These are phyloP conservation scores for Tenualosa ilisha DNA, from an alignment of 2,797 vertebrate species.

Conservation along the genomic window DNA sequence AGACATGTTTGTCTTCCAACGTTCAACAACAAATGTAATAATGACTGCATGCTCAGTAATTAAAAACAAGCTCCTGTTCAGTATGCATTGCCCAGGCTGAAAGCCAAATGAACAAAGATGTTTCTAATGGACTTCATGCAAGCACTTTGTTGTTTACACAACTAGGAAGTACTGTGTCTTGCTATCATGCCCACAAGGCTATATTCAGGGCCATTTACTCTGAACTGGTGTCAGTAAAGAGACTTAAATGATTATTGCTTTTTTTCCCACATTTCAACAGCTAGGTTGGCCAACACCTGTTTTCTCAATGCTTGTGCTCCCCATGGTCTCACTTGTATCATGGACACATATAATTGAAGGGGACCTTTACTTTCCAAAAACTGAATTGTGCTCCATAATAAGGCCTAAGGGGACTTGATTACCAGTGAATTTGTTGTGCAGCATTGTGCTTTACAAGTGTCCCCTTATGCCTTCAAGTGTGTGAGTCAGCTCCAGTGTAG, in stretches of 20 bases:
- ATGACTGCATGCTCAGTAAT: conserved; percentile 33
- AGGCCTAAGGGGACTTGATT: neutral
- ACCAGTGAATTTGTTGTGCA: neutral
- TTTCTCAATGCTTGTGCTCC: neutral
- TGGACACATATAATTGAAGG: neutral
- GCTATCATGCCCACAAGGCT: neutral
- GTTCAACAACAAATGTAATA: conserved; percentile 21
- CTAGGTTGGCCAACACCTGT: neutral
- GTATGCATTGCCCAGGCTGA: neutral
- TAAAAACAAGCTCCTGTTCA: neutral
- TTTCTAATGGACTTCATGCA: neutral
- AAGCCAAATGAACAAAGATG: neutral
- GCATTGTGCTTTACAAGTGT: neutral
- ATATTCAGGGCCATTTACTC: neutral
- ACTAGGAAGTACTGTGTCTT: neutral
- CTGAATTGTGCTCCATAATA: neutral
- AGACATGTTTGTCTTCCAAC: conserved; percentile 6
- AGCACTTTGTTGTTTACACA: neutral
- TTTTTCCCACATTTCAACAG: neutral
- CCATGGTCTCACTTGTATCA: neutral
- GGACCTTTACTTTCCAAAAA: neutral
- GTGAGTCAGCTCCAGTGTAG: neutral
- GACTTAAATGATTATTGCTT: neutral
- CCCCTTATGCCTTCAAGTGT: neutral
- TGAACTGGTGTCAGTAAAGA: neutral